These are phyloP conservation scores for Tribolium madens DNA, from an alignment of 1,140 invertebrate species.

Conservation along the genomic window DNA sequence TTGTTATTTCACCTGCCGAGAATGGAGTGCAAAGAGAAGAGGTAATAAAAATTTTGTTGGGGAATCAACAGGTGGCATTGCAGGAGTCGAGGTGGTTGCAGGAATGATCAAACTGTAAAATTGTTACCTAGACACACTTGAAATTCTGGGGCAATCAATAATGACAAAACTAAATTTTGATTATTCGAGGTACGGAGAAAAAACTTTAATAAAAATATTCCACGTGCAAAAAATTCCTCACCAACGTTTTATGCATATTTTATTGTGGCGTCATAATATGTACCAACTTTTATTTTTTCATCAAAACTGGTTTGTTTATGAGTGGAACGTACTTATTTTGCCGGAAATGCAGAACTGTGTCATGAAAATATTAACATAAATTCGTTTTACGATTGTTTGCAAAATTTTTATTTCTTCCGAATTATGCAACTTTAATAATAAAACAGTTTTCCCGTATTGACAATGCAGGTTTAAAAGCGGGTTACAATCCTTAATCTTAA, in stretches of 20 bases:
- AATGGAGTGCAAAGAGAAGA: background rate
- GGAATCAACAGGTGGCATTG: conserved; percentile 30
- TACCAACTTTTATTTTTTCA: background rate
- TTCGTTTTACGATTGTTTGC: background rate
- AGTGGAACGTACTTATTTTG: background rate
- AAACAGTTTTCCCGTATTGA: background rate
- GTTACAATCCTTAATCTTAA: too few species aligned
- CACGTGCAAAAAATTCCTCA: background rate
- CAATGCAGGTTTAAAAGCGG: too few species aligned
- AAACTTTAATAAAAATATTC: background rate
- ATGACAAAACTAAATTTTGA: background rate
- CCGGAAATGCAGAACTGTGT: background rate
- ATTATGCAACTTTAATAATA: background rate
- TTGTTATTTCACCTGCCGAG: conserved; percentile 25
- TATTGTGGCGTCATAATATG: background rate
- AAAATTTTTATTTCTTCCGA: background rate
- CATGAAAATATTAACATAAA: background rate
- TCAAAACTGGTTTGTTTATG: background rate
- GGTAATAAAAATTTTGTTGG: conserved; percentile 17
- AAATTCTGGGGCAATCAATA: too few species aligned
- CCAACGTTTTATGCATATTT: background rate
- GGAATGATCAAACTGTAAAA: background rate
- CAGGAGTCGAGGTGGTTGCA: background rate
- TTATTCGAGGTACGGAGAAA: background rate
- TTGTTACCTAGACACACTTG: background rate